These are phyloP conservation scores for Notothenia coriiceps DNA, from an alignment of 2,113 vertebrate genomes.

Conservation along the genomic window DNA sequence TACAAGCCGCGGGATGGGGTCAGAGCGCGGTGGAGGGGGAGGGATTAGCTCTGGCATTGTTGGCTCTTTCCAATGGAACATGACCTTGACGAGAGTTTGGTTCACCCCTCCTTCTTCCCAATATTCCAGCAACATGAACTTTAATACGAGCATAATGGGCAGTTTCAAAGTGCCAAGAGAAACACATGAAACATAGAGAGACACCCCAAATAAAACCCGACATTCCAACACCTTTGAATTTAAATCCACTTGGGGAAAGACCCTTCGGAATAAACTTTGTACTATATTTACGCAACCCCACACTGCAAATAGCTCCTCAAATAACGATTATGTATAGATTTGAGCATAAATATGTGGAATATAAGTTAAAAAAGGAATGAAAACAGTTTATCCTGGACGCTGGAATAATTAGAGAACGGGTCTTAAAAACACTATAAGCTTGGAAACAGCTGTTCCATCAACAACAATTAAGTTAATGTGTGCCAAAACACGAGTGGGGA, in stretches of 20 bases:
- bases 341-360: slow-evolving; percentile 35
- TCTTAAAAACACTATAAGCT: slow-evolving; percentile 44
- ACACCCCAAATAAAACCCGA: slow-evolving; percentile 68
- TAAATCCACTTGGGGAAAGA: slow-evolving; percentile 40
- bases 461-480: slow-evolving; percentile 61
- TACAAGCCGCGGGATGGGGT: slow-evolving; percentile 78
- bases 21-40: slow-evolving; percentile 77
- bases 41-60: slow-evolving; percentile 84
- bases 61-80: slow-evolving; percentile 80
- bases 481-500: slow-evolving; percentile 57
- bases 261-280: slow-evolving; percentile 9
- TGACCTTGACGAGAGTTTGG: slow-evolving; percentile 86
- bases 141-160: slow-evolving; percentile 80
- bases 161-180: slow-evolving; percentile 68
- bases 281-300: slow-evolving; percentile 35
- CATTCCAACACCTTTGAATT: slow-evolving; percentile 66
- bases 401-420: slow-evolving; percentile 28
- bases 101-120: slow-evolving; percentile 50
- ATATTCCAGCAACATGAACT: slow-evolving; percentile 79
- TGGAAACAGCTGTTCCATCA: slow-evolving; percentile 59
- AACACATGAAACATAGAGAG: slow-evolving; percentile 66
- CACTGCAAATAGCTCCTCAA: slow-evolving; percentile 32
- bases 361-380: slow-evolving; percentile 45
- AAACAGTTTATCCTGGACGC: slow-evolving; percentile 62
- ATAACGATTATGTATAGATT: slow-evolving; percentile 44